Evolutionary conservation across 2,888 invertebrate species (phyloP), one percentile per base, ranked within the genome.

Genomic region (Tillus elongatus): DNA sequence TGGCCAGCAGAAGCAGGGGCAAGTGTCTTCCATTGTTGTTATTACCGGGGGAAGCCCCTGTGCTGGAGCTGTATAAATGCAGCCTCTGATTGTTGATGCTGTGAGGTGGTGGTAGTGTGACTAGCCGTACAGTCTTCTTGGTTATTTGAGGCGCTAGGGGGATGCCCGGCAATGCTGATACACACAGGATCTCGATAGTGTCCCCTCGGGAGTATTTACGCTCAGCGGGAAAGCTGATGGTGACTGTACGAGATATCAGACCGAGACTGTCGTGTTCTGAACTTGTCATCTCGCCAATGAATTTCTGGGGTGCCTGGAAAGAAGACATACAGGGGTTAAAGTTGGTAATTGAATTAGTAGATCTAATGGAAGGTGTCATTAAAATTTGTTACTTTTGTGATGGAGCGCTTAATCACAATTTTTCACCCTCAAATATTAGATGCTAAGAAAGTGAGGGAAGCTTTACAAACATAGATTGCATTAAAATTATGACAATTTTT

Each of bases 111-210:
- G 6, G 24, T 8, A n/a, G 24, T 6, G 24, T 19, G 6, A 19
- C n/a, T 19, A 19, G 24, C n/a, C 24, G 24, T n/a, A 19, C 24
- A 8, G 6, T 6, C 24, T 19, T n/a, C 24, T 8, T n/a, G 6
- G 6, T 19, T 19, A 47, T 46, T 38, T 53, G 57, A 12, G 58
- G 56, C 29, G 50, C 47, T 26, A 55, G 45, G 2, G 60, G 60
- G 26, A 61, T 52, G 32, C 58, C 59, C 15, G 60, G 60, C 37
- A 60, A 52, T 13, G 54, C 53, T 28, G 60, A 55, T 36, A 55
- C 54, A 53, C 63, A 63, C 28, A 54, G 50, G 14, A 63, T 46
- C 43, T 61, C 59, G 24, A 63, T 45, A 14, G 47, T 49, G 43
- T 53, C 47, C 36, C 47, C 51, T 8, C 46, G 53, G 38, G 57